Conservation (phyloP, 2,113 vertebrate species). For the Anolis carolinensis region DNA sequence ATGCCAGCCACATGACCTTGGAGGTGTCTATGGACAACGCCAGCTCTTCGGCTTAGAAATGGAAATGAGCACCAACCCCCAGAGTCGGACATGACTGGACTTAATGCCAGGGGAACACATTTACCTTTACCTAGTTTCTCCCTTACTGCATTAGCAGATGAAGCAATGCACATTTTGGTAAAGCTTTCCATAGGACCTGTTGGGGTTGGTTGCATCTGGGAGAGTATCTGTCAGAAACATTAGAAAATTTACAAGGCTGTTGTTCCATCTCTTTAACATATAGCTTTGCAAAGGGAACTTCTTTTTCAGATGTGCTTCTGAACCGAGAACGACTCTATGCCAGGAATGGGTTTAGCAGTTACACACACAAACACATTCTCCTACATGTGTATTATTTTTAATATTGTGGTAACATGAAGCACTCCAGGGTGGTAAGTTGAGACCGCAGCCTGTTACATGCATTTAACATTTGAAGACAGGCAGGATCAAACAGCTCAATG, state of each 20-base stretch:
- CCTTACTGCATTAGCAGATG: neutral
- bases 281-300: neutral
- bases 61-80: too few relatives aligned
- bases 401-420: constrained; percentile 33
- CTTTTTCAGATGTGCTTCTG: neutral
- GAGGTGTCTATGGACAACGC: too few relatives aligned
- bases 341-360: constrained; percentile 7
- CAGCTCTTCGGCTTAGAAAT: too few relatives aligned
- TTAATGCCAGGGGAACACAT: too few relatives aligned
- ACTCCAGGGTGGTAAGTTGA: constrained; percentile 5
- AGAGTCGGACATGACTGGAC: too few relatives aligned
- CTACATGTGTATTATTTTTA: constrained; percentile 35
- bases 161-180: neutral
- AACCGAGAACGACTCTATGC: neutral
- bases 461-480: constrained; percentile 36
- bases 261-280: neutral
- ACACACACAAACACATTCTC: constrained; percentile 9
- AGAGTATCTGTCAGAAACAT: neutral
- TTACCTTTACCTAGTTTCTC: too few relatives aligned
- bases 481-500: constrained; percentile 1
- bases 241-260: neutral
- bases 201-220: too few relatives aligned
- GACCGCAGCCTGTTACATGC: constrained; percentile 20
- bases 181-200: neutral
- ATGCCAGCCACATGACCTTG: too few relatives aligned